phyloP scores from a whole-genome alignment of 2,888 invertebrate species.

The Drosophila ezoana region DNA sequence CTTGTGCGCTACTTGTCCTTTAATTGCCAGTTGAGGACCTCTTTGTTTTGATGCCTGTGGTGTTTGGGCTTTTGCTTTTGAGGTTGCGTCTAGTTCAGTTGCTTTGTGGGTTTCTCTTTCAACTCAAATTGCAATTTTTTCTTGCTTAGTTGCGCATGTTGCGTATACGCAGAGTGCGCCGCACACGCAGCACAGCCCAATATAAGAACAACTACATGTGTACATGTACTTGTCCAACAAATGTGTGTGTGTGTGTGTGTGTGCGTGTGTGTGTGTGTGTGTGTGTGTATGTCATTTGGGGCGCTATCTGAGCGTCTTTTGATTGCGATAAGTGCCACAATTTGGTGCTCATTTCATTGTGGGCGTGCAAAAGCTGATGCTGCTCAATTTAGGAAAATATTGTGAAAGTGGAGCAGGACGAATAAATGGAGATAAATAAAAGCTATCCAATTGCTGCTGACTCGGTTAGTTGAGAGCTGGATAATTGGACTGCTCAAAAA shows the following conservation, averaged over 20 bases:
- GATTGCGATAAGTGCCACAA: constrained; percentile 53
- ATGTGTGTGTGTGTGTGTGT: background rate
- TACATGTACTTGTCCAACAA: background rate
- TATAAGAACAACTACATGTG: background rate
- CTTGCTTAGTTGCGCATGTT: background rate
- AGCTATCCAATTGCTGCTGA: constrained; percentile 37
- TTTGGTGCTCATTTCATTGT: constrained; percentile 23
- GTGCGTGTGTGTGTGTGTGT: background rate
- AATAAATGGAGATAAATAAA: constrained; percentile 9
- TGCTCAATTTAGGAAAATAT: constrained; percentile 34
- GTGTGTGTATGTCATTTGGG: constrained; percentile 3
- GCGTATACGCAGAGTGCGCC: background rate
- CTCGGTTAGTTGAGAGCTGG: constrained; percentile 11
- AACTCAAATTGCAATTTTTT: background rate
- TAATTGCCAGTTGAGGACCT: background rate
- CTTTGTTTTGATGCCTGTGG: background rate
- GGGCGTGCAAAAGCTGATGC: constrained; percentile 35
- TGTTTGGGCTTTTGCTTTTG: background rate
- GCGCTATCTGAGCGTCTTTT: constrained; percentile 20
- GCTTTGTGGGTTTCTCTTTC: background rate
- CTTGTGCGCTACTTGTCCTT: background rate
- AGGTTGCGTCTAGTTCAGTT: background rate
- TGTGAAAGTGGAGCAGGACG: constrained; percentile 1
- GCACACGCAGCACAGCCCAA: background rate
- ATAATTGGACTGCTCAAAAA: constrained; percentile 11